Conservation (phyloP, 2,888 invertebrate species). For the Diloba caeruleocephala region DNA sequence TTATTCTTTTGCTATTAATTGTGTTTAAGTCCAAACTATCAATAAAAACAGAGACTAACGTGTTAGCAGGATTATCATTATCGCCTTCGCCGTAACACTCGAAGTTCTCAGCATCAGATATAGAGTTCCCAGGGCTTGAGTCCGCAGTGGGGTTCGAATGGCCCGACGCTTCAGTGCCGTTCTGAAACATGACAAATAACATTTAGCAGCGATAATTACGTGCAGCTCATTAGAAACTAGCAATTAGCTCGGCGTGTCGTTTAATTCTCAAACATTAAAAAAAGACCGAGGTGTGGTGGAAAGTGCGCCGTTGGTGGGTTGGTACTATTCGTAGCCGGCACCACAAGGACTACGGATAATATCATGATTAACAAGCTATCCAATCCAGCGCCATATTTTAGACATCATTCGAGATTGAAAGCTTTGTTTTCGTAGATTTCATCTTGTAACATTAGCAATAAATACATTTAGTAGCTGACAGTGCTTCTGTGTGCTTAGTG, state of each 20-base stretch:
- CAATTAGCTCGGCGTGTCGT: not conserved
- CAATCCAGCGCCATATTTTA: too few relatives aligned
- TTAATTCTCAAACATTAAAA: too few relatives aligned
- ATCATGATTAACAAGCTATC: too few relatives aligned
- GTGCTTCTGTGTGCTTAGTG: too few relatives aligned
- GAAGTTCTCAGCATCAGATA: slow-evolving; percentile 94
- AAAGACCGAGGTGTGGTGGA: too few relatives aligned
- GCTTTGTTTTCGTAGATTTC: too few relatives aligned
- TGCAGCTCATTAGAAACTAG: not conserved
- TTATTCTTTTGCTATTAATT: too few relatives aligned
- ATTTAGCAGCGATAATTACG: not conserved
- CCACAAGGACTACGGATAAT: too few relatives aligned
- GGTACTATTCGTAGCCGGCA: too few relatives aligned
- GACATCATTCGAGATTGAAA: too few relatives aligned
- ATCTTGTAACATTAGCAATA: not conserved
- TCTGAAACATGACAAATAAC: slow-evolving; percentile 68
- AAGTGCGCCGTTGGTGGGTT: too few relatives aligned
- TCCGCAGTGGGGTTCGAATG: slow-evolving; percentile 83
- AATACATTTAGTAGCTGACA: too few relatives aligned
- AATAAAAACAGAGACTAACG: slow-evolving; percentile 66
- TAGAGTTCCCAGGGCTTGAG: slow-evolving; percentile 86
- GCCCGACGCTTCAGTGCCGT: slow-evolving; percentile 72
- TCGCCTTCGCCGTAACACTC: slow-evolving; percentile 94
- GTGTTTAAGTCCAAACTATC: not conserved
- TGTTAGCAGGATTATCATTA: slow-evolving; percentile 84